These are phyloP conservation scores for Bungarus multicinctus DNA, from an alignment of 2,113 vertebrate genomes.

Conservation along the genomic window DNA sequence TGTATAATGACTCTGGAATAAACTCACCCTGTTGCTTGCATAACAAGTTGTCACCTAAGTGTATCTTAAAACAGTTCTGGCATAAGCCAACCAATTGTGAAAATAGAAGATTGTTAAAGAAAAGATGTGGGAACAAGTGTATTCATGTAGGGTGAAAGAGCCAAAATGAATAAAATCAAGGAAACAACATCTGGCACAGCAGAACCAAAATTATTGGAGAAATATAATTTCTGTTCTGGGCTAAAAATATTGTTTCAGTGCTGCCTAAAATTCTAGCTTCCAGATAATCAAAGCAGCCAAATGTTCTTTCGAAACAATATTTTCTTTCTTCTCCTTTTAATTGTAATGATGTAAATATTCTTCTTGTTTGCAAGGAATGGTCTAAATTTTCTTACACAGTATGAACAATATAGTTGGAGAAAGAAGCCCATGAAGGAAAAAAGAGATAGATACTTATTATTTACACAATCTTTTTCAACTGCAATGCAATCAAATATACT, in stretches of 20 bases:
- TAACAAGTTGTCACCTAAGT: neutral
- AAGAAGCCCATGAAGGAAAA: neutral
- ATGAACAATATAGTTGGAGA: neutral
- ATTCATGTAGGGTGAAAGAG: neutral
- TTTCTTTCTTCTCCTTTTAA: neutral
- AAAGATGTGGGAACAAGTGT: neutral
- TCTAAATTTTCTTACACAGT: neutral
- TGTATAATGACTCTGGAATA: neutral
- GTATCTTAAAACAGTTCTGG: neutral
- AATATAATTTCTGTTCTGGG: neutral
- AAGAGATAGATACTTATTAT: slow-evolving; percentile 18
- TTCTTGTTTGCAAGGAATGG: slow-evolving; percentile 19
- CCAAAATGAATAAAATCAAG: neutral
- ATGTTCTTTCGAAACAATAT: neutral
- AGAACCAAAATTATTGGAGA: slow-evolving; percentile 6
- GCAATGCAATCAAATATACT: neutral
- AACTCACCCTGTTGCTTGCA: neutral
- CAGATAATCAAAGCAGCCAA: slow-evolving; percentile 9
- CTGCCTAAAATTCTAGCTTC: neutral
- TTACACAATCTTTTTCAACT: slow-evolving; percentile 1
- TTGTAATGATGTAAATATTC: slow-evolving; percentile 20
- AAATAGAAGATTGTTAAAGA: neutral
- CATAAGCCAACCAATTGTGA: neutral
- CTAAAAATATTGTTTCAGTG: neutral
- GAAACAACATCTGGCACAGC: neutral